Evolutionary conservation across 2,888 invertebrate species (phyloP).

Genomic region (Lycia hirtaria): DNA sequence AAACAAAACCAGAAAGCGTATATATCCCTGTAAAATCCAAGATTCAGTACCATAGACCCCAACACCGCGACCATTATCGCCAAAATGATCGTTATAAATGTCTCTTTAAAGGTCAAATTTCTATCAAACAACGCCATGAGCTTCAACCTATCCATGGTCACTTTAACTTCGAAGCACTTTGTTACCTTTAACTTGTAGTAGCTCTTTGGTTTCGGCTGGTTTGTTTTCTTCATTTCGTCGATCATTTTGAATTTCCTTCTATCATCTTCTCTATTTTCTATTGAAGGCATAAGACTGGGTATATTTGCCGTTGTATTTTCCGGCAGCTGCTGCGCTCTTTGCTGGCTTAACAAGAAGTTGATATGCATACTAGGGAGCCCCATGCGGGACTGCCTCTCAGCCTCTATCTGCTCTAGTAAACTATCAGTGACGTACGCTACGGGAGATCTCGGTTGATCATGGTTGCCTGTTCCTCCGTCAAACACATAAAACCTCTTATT

Average conservation of each 20-base stretch:
- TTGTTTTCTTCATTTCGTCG: conserved; percentile 83
- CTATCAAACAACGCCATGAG: conserved; percentile 96
- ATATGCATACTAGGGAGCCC: conserved; percentile 82
- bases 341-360: conserved; percentile 75
- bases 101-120: conserved; percentile 93
- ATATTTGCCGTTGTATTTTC: conserved; percentile 66
- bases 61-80: conserved; percentile 94
- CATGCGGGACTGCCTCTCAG: conserved; percentile 77
- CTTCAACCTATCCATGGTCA: conserved; percentile 96
- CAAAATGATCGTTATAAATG: conserved; percentile 91
- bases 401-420: conserved; percentile 78
- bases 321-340: conserved; percentile 62
- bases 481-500: conserved; percentile 78
- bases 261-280: conserved; percentile 85
- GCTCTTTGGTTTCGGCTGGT: conserved; percentile 83
- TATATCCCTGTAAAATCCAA: conserved; percentile 95
- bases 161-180: conserved; percentile 89
- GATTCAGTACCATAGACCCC: conserved; percentile 92
- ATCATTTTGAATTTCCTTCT: conserved; percentile 85
- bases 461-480: conserved; percentile 72
- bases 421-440: conserved; percentile 81
- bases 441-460: conserved; percentile 76
- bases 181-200: conserved; percentile 92
- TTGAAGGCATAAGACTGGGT: conserved; percentile 80
- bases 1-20: conserved; percentile 98